Evolutionary conservation across 2,888 invertebrate species (phyloP).

Genomic region (Cryptosula pallasiana): DNA sequence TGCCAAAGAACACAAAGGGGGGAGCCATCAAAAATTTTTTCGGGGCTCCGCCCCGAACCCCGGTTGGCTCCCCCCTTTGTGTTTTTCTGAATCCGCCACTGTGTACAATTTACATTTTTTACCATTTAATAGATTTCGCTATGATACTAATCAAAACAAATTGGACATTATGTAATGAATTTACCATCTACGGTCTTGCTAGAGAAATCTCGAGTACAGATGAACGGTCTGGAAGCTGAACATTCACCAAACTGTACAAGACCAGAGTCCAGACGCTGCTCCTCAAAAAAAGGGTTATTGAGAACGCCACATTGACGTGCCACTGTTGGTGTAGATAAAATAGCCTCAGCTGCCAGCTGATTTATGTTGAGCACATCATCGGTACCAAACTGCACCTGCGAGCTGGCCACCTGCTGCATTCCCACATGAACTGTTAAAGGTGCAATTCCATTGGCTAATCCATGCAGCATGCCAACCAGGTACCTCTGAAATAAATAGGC

Average conservation of each 20-base stretch:
- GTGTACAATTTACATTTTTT: too few relatives aligned
- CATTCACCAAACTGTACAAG: constrained; percentile 7
- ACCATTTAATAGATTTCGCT: too few relatives aligned
- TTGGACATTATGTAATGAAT: too few relatives aligned
- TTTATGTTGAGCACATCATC: not conserved
- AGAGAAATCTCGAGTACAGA: not conserved
- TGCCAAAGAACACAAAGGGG: too few relatives aligned
- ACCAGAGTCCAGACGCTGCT: not conserved
- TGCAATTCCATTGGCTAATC: not conserved
- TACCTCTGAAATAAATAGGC: not conserved
- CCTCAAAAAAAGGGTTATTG: not conserved
- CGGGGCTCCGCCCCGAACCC: too few relatives aligned
- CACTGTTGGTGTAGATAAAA: not conserved
- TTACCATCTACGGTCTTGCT: not conserved
- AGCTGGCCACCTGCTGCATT: not conserved
- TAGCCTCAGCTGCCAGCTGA: not conserved
- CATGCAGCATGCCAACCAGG: not conserved
- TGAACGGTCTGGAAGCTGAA: not conserved
- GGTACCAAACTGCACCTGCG: not conserved
- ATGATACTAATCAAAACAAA: too few relatives aligned
- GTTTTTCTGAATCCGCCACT: too few relatives aligned
- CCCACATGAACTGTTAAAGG: not conserved
- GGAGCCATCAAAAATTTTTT: too few relatives aligned
- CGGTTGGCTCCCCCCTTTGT: too few relatives aligned
- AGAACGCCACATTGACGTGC: not conserved